Conservation (phyloP, 2,113 vertebrate genomes). For the Gavia stellata region DNA sequence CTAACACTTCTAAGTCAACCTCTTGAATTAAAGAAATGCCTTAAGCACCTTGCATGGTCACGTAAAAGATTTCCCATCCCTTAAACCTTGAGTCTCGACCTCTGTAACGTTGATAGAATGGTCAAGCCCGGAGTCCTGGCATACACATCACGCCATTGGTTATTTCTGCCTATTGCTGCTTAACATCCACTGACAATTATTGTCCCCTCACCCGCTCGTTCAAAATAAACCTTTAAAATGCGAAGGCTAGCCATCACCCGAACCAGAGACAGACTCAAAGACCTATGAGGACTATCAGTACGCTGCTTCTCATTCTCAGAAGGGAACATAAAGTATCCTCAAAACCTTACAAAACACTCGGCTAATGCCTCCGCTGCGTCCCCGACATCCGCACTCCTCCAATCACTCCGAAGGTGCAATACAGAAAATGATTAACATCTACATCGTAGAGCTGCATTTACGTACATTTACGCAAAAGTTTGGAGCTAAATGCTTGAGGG, state of each 20-base stretch:
- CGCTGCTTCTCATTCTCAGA: not conserved
- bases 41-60: not conserved
- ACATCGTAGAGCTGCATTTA: not conserved
- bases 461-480: not conserved
- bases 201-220: not conserved
- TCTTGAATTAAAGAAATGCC: not conserved
- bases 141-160: too few species aligned
- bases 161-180: not conserved
- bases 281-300: not conserved
- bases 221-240: not conserved
- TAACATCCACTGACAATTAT: not conserved
- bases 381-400: not conserved
- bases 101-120: accelerated
- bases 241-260: not conserved
- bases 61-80: not conserved
- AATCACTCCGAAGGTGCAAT: not conserved
- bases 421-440: not conserved
- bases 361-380: not conserved
- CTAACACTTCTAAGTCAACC: not conserved
- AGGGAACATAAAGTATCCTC: not conserved
- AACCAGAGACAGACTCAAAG: not conserved
- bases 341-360: not conserved
- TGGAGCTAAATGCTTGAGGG: not conserved
- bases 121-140: not conserved
- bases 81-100: not conserved